These are phyloP conservation scores for Anguilla marmorata DNA, from an alignment of 2,797 vertebrate species.

Conservation along the genomic window DNA sequence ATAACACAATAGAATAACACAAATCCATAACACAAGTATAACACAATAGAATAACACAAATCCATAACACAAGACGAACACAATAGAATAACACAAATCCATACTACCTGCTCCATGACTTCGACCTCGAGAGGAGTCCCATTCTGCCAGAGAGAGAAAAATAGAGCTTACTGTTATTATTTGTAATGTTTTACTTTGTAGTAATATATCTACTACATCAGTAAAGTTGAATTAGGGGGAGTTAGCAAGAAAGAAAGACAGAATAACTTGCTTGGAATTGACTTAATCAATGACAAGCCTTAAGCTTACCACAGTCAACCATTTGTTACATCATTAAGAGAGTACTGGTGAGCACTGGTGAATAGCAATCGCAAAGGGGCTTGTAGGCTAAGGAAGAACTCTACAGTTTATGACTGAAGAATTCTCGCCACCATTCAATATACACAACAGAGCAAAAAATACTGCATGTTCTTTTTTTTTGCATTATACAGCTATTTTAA, in stretches of 20 bases:
- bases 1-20: too few relatives aligned
- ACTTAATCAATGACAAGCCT: background rate
- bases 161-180: background rate
- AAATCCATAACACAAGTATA: too few relatives aligned
- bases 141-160: background rate
- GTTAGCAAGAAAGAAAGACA: background rate
- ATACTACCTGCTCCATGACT: background rate
- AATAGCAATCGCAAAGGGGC: too few relatives aligned
- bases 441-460: too few relatives aligned
- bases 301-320: too few relatives aligned
- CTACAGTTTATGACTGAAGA: too few relatives aligned
- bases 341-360: too few relatives aligned
- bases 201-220: background rate
- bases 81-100: background rate
- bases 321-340: too few relatives aligned
- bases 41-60: background rate
- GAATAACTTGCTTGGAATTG: background rate
- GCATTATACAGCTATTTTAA: constrained; percentile 81
- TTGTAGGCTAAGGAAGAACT: too few relatives aligned
- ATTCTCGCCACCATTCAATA: too few relatives aligned
- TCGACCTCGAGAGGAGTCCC: background rate
- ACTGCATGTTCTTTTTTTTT: background rate
- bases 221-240: background rate
- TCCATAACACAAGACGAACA: too few relatives aligned
- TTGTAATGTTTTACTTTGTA: background rate